Conservation (phyloP, 2,888 invertebrate species). For the Zeuzera pyrina region DNA sequence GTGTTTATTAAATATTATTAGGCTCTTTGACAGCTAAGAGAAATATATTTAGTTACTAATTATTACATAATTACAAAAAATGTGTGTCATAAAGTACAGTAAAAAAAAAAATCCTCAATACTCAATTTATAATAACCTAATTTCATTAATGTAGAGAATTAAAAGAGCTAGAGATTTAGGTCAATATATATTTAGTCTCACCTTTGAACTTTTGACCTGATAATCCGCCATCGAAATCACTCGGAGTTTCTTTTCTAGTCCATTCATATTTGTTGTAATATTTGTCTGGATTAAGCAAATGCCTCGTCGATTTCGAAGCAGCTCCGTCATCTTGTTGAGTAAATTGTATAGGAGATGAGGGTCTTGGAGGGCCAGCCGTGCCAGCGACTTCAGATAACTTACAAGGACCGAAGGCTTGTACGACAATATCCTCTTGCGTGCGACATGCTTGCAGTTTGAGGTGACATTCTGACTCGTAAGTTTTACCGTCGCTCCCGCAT, state of each 20-base stretch:
- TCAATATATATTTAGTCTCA: slow-evolving; percentile 17
- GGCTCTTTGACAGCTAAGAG: no score
- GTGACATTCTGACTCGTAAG: slow-evolving; percentile 88
- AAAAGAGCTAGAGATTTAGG: no score
- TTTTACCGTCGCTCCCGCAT: slow-evolving; percentile 86
- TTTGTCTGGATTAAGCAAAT: slow-evolving; percentile 80
- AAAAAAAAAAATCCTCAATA: no score
- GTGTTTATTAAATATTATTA: no score
- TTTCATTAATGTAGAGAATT: no score
- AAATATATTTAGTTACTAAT: no score
- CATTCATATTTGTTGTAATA: slow-evolving; percentile 76
- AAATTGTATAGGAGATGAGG: slow-evolving; percentile 84
- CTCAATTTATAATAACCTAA: no score
- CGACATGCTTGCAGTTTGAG: slow-evolving; percentile 87
- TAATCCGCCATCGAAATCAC: slow-evolving; percentile 53
- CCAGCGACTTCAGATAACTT: slow-evolving; percentile 79
- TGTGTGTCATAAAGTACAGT: no score
- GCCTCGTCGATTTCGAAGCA: slow-evolving; percentile 86
- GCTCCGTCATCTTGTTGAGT: slow-evolving; percentile 85
- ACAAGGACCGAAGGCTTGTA: slow-evolving; percentile 84
- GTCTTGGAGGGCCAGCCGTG: slow-evolving; percentile 82
- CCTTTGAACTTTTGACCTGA: slow-evolving; percentile 62
- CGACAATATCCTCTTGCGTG: slow-evolving; percentile 83
- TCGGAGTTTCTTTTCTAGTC: slow-evolving; percentile 68
- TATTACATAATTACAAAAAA: no score